Base-by-base conservation (phyloP, 2,113 vertebrate genomes). In the Cairina moschata region DNA sequence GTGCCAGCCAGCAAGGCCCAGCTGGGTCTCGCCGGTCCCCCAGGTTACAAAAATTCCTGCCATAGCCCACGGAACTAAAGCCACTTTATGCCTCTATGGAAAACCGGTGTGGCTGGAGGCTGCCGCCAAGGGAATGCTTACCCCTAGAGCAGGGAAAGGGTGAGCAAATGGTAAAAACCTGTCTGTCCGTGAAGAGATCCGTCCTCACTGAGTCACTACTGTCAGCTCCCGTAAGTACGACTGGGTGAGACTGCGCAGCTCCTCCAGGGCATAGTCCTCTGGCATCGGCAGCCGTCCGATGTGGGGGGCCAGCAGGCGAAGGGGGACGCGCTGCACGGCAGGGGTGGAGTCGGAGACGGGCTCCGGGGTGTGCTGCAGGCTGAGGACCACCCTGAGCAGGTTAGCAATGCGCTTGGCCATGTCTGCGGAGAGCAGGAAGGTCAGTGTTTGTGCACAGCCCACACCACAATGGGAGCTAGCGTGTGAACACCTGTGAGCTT, bases 381-480 rank as follows among this genome's bases (percentile, higher is more conserved):
- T 98, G 87, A 99, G 96, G n/a, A 99, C 99, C 67, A 93, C 99
- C 0, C 99, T 98, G 48, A 99, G 97, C 77, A 99, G 98, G 98
- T 99, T 99, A 5, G 99, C 99, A 18, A 99, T 73, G 4, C 99
- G 98, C 95, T 99, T 99, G 8, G 99, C 99, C 99, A 99, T 99
- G 62, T 99, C 99, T 99, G 97, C 12, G 80, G 62, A 84, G 46
- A 44, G 72, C 46, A 67, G 22, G 23, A 52, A 6, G 8, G 26
- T 72, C 40, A 79, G 29, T 9, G 22, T 22, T 13, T 0, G 23
- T 0, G 0, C 0, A 8, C 0, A 60, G 54, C 7, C 38, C 0
- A 0, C 4, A 1, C 34, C 36, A 14, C 20, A 58, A 44, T 0
- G 0, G 52, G 42, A 74, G 29, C 18, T 22, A 2, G 58, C 36